Base-by-base conservation (phyloP, 2,797 vertebrate genomes). In the Okamejei kenojei region DNA sequence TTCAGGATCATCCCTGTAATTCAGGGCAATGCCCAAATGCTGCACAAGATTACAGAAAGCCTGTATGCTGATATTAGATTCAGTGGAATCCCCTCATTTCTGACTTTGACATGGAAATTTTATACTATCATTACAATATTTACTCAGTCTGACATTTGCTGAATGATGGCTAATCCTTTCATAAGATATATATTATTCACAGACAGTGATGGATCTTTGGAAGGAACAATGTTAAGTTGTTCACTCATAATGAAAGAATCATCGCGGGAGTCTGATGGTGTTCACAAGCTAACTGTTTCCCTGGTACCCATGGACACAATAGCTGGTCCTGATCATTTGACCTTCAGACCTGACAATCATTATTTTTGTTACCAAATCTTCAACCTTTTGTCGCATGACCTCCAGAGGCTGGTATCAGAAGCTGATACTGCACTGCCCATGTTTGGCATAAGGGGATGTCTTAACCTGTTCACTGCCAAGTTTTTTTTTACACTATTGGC, bases 21-120 rank as follows among this genome's bases (percentile, higher is more conserved):
- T 95, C 96, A 95, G 94, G 96, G 96, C 95, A 96, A 95, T 95
- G 94, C 94, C 95, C 96, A 96, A 96, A 96, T 97, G 96, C 96
- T 96, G 95, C 95, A 93, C 86, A 94, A 96, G 97, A 98, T 97
- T 97, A 97, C 95, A 95, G 93, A 94, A 95, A 96, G 96, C 96
- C 97, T 97, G 97, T 96, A 96, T 95, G 95, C 96, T 95, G 96
- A 98, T 97, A 98, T 98, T 97, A 98, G 96, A 98, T 98, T 97
- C 97, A 97, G 97, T 97, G 95, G 96, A 97, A 97, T 98, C 97
- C 97, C 95, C 94, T 96, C 93, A 95, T 96, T 98, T 98, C 97
- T 98, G 95, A 97, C 96, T 97, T 96, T 96, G 95, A 95, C 95
- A 93, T 95, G 96, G 97, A 97, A 98, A 97, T 98, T 98, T 96